phyloP scores from a whole-genome alignment of 2,113 vertebrate species.

The Fulica atra region DNA sequence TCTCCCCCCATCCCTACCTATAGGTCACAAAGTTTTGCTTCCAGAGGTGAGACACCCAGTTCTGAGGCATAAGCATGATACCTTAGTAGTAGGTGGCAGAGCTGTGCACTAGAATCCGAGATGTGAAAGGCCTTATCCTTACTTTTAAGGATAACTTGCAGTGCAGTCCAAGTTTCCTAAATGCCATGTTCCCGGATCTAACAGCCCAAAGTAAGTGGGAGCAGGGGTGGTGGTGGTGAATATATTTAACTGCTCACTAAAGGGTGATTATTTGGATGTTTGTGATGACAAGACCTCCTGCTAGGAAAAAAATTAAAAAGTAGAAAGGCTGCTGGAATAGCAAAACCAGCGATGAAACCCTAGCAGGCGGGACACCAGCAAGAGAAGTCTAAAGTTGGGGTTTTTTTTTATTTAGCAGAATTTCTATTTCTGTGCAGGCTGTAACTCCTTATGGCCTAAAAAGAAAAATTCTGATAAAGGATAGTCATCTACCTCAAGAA shows the following conservation, averaged over 20 bases:
- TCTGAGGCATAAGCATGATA: background rate
- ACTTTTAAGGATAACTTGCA: background rate
- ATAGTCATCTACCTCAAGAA: background rate
- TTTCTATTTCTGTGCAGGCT: background rate
- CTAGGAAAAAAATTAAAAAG: background rate
- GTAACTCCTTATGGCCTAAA: background rate
- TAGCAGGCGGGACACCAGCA: background rate
- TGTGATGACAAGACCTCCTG: background rate
- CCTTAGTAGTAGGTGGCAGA: background rate
- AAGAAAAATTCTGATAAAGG: background rate
- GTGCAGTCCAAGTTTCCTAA: background rate
- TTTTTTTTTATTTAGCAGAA: background rate
- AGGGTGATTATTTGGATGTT: background rate
- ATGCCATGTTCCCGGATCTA: background rate
- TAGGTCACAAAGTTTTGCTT: background rate
- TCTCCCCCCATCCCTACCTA: background rate
- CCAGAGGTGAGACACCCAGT: background rate
- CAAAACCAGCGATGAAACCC: background rate
- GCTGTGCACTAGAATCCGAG: background rate
- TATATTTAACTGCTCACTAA: background rate
- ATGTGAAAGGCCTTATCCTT: background rate
- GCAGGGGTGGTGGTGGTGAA: background rate
- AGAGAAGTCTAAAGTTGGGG: background rate
- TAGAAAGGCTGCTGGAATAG: background rate
- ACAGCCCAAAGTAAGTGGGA: background rate